Base-by-base conservation (phyloP, 2,797 vertebrate species). In the Falco columbarius region DNA sequence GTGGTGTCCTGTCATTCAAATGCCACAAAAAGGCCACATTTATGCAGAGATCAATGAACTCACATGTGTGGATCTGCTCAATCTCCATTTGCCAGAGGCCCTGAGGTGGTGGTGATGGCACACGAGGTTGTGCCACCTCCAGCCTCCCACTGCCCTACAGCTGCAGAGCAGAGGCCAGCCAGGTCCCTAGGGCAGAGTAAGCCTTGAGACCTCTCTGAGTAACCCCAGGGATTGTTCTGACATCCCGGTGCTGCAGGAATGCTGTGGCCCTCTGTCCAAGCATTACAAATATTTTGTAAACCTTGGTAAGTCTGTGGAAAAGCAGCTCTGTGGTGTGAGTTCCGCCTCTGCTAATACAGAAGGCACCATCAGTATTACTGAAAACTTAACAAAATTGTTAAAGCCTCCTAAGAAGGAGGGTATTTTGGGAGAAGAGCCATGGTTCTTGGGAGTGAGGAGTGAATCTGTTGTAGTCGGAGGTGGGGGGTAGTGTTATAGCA, bases 391-490 rank as follows among this genome's bases (percentile, higher is more conserved):
- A 34, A 67, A 76, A 59, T 55, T 10, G 58, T 75, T 74, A 38
- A 77, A 91, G 81, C 54, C 7, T 22, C 81, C 30, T 71, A 54
- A 70, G 21, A 8, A 58, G 73, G 27, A 77, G 52, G 36, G 24
- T 73, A 3, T 81, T 89, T 70, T 46, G 19, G 63, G 59, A 88
- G 68, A 75, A 73, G 81, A 86, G 54, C 24, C 1, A 3, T 17
- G 8, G 26, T 65, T 95, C 55, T 83, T 13, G 3, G 12, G 29
- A 73, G 54, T 66, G 70, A 80, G 3, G 58, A 71, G 20, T 26
- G n/a, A 81, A 65, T 71, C 65, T 62, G 18, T 93, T 96, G 92
- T 52, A 74, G 83, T 38, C 67, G 46, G 72, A 54, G 89, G 70
- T 56, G 63, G 80, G 86, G 51, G 75, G 58, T 58, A 18, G 61